A percentile compares a stretch with the other conserved stretches of the same genome.
Conservation (phyloP, 2,113 vertebrate genomes). For the Ophiodon elongatus region DNA sequence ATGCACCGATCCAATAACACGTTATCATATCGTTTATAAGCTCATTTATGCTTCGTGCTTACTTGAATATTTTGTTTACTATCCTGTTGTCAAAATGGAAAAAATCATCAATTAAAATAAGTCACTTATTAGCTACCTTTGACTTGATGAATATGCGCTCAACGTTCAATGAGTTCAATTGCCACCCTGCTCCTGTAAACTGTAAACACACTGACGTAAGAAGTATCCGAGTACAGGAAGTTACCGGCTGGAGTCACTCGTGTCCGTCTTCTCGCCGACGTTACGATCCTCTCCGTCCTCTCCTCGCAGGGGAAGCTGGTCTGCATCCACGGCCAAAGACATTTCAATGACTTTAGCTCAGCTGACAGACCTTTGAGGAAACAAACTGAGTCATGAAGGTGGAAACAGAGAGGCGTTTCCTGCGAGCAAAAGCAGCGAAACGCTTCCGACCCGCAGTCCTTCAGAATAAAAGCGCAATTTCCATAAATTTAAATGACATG, state of each 20-base stretch:
- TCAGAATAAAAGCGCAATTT: conserved; percentile 29
- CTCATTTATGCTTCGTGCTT: too few relatives aligned
- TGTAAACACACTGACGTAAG: not conserved
- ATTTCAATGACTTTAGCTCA: conserved; percentile 8
- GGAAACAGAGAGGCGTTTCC: not conserved
- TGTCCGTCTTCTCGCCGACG: not conserved
- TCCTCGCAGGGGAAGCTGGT: not conserved
- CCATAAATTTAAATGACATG: not conserved
- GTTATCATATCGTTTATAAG: too few relatives aligned
- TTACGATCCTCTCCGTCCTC: not conserved
- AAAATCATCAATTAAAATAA: too few relatives aligned
- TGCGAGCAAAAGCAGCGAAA: not conserved
- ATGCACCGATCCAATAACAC: too few relatives aligned
- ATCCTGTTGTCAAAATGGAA: too few relatives aligned
- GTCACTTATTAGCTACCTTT: too few relatives aligned
- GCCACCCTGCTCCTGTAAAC: not conserved
- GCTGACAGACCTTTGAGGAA: not conserved
- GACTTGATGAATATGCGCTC: too few relatives aligned
- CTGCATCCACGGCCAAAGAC: not conserved
- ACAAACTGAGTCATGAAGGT: too few relatives aligned
- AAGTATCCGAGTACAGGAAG: not conserved
- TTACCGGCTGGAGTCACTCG: not conserved
- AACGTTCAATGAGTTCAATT: not conserved
- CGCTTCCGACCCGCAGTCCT: not conserved
- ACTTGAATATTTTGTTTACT: too few relatives aligned